Conservation (phyloP, 92 coral and sea anemone species). For the Ricordea florida region DNA sequence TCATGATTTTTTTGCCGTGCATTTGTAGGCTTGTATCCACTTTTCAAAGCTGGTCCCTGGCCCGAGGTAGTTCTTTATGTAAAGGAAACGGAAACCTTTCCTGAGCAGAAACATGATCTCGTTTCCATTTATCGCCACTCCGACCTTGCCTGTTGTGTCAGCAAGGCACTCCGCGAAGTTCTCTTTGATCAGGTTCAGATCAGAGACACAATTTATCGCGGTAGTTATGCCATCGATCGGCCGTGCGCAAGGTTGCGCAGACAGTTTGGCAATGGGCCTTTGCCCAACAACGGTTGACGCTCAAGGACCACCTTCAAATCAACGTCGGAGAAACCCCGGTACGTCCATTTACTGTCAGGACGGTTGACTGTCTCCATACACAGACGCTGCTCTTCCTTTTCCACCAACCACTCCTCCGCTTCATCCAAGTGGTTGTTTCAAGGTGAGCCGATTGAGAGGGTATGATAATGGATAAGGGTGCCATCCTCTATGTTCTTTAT, state of each 20-base stretch:
- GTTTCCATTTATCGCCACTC: background rate
- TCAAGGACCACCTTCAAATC: background rate
- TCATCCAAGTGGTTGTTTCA: too few species aligned
- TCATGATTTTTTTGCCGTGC: background rate
- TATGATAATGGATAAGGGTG: background rate
- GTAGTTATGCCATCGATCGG: too few species aligned
- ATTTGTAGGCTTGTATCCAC: background rate
- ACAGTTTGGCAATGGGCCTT: background rate
- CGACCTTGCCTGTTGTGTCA: background rate
- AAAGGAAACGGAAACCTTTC: background rate
- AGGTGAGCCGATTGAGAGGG: background rate
- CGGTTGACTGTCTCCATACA: background rate
- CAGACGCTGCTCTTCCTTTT: background rate
- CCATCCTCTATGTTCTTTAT: background rate
- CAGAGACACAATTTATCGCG: too few species aligned
- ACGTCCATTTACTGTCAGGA: background rate
- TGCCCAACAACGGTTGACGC: background rate
- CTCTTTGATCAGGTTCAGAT: background rate
- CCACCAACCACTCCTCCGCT: background rate
- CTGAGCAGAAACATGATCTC: too few species aligned
- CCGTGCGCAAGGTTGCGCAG: too few species aligned
- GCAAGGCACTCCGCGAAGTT: background rate
- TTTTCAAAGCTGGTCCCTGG: background rate
- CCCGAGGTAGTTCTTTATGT: background rate
- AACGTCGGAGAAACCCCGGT: background rate